A percentile compares a stretch with the other conserved stretches of the same genome.
These are phyloP conservation scores for Ctenopoma multispine DNA, from an alignment of 2,797 vertebrate genomes.

Conservation along the genomic window DNA sequence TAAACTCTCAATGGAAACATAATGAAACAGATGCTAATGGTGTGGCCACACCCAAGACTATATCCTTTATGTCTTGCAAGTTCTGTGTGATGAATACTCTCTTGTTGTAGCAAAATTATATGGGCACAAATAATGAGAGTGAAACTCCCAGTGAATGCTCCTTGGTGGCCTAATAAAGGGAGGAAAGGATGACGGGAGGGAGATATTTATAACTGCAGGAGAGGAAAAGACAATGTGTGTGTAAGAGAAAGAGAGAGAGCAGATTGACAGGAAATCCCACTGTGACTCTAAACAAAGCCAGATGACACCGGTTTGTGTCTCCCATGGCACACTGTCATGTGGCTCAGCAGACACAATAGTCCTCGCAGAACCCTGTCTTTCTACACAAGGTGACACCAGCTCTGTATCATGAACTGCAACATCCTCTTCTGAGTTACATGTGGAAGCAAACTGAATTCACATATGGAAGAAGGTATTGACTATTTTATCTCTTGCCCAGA, in stretches of 20 bases:
- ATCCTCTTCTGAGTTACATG: constrained; percentile 16
- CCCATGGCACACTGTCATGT: constrained; percentile 34
- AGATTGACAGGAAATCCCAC: constrained; percentile 68
- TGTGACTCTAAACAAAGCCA: constrained; percentile 57
- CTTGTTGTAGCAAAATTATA: constrained; percentile 35
- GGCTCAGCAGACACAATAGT: constrained; percentile 41
- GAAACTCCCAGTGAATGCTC: constrained; percentile 25
- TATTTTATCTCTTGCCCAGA: neutral
- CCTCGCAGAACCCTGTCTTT: constrained; percentile 33
- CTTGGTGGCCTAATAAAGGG: constrained; percentile 45
- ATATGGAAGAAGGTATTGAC: neutral
- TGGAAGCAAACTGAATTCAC: neutral
- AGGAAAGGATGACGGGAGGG: constrained; percentile 17
- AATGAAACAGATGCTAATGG: constrained; percentile 31
- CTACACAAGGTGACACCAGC: constrained; percentile 61
- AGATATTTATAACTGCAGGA: constrained; percentile 55
- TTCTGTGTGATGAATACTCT: constrained; percentile 24
- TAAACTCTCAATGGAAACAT: constrained; percentile 31
- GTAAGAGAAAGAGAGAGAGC: constrained; percentile 20
- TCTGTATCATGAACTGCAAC: constrained; percentile 3
- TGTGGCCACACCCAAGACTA: constrained; percentile 12
- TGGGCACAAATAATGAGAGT: constrained; percentile 20
- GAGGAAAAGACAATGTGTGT: constrained; percentile 48
- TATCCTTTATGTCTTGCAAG: constrained; percentile 14
- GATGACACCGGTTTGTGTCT: constrained; percentile 52